Evolutionary conservation across 35 echinoderm and acorn worm genomes (phyloP).

Genomic region (Apostichopus japonicus): DNA sequence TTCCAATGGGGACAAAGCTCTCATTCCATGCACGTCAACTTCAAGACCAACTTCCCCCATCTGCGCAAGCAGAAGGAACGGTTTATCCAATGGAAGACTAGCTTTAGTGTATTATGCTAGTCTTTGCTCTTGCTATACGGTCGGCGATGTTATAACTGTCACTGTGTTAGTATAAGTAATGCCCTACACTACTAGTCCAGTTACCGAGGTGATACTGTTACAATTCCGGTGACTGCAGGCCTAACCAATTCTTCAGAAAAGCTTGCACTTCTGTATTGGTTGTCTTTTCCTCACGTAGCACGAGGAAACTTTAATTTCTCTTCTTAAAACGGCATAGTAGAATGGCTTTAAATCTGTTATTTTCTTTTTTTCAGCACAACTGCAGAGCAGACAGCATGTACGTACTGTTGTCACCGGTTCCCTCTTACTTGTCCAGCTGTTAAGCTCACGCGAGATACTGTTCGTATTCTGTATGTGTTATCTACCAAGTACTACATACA

Average conservation of each 20-base stretch:
- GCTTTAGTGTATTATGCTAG: not conserved
- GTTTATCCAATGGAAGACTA: not conserved
- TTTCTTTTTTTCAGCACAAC: not conserved
- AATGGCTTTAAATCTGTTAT: not conserved
- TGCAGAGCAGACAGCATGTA: slow-evolving; percentile 11
- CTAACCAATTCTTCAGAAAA: not conserved
- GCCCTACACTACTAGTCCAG: not conserved
- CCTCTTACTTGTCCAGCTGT: not conserved
- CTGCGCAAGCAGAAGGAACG: slow-evolving; percentile 53
- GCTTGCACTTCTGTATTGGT: not conserved
- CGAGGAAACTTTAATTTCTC: not conserved
- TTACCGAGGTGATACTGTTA: not conserved
- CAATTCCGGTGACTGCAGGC: not conserved
- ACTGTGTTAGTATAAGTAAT: too few relatives aligned
- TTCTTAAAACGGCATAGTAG: not conserved
- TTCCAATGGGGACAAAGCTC: slow-evolving; percentile 96
- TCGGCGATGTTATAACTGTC: too few relatives aligned
- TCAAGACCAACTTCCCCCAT: slow-evolving; percentile 96
- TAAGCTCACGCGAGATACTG: not conserved
- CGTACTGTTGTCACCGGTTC: not conserved
- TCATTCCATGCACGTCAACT: slow-evolving; percentile 65
- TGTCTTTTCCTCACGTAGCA: not conserved
- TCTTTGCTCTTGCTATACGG: too few relatives aligned
- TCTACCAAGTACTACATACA: not conserved
- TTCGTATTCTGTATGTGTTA: not conserved